Conservation (phyloP, 1,140 invertebrate species). For the Drosophila ercepeae region DNA sequence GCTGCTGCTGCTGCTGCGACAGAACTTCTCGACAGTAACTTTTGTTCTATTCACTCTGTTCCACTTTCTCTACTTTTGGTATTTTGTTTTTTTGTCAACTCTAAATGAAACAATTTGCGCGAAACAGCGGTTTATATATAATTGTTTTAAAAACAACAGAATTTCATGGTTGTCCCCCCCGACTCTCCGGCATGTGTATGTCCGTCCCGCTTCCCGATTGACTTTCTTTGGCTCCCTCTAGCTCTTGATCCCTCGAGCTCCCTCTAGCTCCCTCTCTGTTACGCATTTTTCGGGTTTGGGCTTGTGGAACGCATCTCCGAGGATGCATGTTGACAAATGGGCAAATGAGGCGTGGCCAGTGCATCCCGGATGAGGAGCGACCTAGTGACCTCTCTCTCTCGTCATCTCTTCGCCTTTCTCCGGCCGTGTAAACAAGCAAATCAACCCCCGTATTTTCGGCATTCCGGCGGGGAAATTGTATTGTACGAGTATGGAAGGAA, state of each 20-base stretch:
- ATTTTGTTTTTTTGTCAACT: conserved; percentile 8
- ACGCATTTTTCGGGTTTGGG: conserved; percentile 1
- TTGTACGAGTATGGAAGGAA: not conserved
- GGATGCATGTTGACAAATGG: conserved; percentile 63
- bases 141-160: conserved; percentile 43
- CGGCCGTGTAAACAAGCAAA: conserved; percentile 22
- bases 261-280: not conserved
- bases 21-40: not conserved
- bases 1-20: conserved; percentile 14
- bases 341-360: conserved; percentile 68
- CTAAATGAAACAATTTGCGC: conserved; percentile 67
- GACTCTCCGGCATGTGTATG: conserved; percentile 13
- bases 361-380: conserved; percentile 47
- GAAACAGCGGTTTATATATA: conserved; percentile 21
- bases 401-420: not conserved
- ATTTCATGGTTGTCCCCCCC: conserved; percentile 1
- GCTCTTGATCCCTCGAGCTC: not conserved
- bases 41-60: not conserved
- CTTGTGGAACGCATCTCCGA: conserved; percentile 66
- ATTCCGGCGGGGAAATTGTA: conserved; percentile 46
- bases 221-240: conserved; percentile 4
- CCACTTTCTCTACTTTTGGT: conserved; percentile 16
- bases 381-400: conserved; percentile 46
- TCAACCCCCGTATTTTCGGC: conserved; percentile 16
- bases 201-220: conserved; percentile 13